Percentiles rank a stretch among this genome's conserved stretches.
phyloP scores from a whole-genome alignment of 2,888 invertebrate species.

The Helobdella robusta region DNA sequence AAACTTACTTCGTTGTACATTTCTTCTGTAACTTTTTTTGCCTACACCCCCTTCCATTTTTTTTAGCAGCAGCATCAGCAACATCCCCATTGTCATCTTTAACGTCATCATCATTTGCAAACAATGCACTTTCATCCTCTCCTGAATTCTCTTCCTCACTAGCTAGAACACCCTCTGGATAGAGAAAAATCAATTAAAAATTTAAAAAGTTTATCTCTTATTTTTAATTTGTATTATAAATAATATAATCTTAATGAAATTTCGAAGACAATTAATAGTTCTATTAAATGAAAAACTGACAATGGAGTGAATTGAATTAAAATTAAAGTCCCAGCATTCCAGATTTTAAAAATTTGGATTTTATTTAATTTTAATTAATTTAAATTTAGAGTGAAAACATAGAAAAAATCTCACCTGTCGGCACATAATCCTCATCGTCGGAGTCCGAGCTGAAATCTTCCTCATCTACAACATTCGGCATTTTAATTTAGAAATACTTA shows the following conservation, averaged over 20 bases:
- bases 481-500: no score
- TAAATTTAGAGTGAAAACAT: background rate
- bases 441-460: conserved; percentile 12
- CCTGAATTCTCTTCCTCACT: conserved; percentile 47
- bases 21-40: background rate
- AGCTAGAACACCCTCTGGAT: conserved; percentile 38
- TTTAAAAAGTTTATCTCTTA: no score
- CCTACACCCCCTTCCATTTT: conserved; percentile 6
- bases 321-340: background rate
- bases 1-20: background rate
- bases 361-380: background rate
- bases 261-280: background rate
- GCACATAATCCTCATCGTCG: conserved; percentile 7
- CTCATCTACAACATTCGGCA: no score
- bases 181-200: background rate
- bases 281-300: background rate
- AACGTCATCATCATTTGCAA: conserved; percentile 5
- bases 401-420: background rate
- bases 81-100: no score
- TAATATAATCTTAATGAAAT: background rate
- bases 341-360: background rate
- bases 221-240: background rate
- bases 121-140: conserved; percentile 42
- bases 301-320: background rate
- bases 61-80: background rate